Evolutionary conservation across 1,140 invertebrate species (phyloP).

Genomic region (Samia ricini): DNA sequence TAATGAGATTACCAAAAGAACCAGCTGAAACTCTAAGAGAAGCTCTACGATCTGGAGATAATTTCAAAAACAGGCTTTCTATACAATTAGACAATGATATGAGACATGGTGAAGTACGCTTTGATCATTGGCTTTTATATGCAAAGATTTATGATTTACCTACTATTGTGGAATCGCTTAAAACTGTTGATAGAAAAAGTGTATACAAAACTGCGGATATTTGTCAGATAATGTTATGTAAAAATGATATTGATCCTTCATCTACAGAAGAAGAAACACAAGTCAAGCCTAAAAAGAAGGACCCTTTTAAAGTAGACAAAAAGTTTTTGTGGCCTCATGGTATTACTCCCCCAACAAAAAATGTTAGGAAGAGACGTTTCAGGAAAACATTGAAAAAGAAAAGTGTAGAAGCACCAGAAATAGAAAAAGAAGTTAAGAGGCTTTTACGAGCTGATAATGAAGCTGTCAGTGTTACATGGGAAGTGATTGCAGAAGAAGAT

Average conservation of each 20-base stretch:
- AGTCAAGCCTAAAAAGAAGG: constrained; percentile 92
- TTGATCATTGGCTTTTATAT: constrained; percentile 93
- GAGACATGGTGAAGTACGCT: constrained; percentile 91
- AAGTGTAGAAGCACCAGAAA: constrained; percentile 97
- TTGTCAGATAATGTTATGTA: constrained; percentile 94
- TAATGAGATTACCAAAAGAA: constrained; percentile 90
- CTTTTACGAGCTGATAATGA: constrained; percentile 94
- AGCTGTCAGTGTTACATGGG: constrained; percentile 93
- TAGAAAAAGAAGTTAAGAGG: constrained; percentile 97
- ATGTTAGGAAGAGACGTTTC: constrained; percentile 94
- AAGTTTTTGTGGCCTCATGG: constrained; percentile 97
- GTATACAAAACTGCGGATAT: constrained; percentile 99
- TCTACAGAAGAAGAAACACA: constrained; percentile 89
- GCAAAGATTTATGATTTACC: constrained; percentile 96
- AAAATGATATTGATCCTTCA: constrained; percentile 89
- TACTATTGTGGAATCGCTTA: constrained; percentile 94
- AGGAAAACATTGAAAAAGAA: constrained; percentile 98
- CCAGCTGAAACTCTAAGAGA: constrained; percentile 86
- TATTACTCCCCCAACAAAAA: constrained; percentile 95
- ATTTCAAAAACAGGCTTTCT: constrained; percentile 90
- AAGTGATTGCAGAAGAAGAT: constrained; percentile 95
- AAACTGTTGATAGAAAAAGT: constrained; percentile 97
- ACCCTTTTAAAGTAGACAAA: constrained; percentile 95
- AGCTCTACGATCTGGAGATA: constrained; percentile 85
- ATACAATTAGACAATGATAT: constrained; percentile 95